Conservation (phyloP, 2,888 invertebrate genomes). For the Oasisia sp. region DNA sequence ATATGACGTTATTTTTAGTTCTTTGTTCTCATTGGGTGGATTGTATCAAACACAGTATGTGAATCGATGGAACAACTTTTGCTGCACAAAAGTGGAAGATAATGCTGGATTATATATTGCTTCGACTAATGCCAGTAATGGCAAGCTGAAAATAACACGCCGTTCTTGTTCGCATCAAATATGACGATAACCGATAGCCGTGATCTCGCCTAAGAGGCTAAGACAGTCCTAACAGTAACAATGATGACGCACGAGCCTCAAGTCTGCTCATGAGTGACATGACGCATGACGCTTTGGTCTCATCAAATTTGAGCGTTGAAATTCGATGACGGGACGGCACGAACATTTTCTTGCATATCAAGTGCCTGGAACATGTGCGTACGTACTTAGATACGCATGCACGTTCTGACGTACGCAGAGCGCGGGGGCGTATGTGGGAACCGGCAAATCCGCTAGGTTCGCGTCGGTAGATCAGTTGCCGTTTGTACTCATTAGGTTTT, state of each 20-base stretch:
- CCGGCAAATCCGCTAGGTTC: too few relatives aligned
- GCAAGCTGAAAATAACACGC: neutral
- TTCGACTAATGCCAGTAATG: neutral
- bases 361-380: conserved; percentile 1
- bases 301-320: neutral
- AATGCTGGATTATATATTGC: neutral
- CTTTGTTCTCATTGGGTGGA: conserved; percentile 3
- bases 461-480: too few relatives aligned
- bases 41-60: neutral
- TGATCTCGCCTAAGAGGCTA: neutral
- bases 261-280: neutral
- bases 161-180: neutral
- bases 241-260: neutral
- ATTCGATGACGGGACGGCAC: neutral
- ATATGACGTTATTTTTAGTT: conserved; percentile 5
- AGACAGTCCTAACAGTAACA: too few relatives aligned
- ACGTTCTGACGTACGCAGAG: neutral
- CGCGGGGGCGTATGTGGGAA: too few relatives aligned
- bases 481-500: too few relatives aligned
- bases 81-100: neutral
- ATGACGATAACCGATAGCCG: neutral
- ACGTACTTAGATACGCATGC: neutral
- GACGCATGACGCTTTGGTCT: conserved; percentile 10
- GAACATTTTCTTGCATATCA: neutral
- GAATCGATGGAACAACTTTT: neutral